Evolutionary conservation across 2,888 invertebrate species (phyloP), one percentile per base, ranked within the genome.

Genomic region (Drosophila diplacantha): DNA sequence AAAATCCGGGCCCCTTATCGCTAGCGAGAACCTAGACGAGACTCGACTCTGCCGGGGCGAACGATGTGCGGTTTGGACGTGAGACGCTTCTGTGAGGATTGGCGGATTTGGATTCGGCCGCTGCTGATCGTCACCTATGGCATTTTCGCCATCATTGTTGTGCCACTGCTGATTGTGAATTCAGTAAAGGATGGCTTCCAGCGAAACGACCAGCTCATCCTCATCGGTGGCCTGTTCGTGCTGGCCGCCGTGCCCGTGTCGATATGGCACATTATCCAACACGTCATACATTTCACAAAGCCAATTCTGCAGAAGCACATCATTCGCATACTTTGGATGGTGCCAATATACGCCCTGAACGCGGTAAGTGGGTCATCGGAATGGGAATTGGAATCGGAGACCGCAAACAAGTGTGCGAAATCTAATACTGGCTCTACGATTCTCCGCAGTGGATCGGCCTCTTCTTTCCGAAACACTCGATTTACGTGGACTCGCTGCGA

Each of bases 311-410:
- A 98, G 85, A 96, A 96, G 89, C 95, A 97, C 89, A 96, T 98
- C 68, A 96, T 98, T 75, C 93, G 97, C 93, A 95, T 98, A 87
- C 87, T 98, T 75, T 97, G 97, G 97, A 98, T 98, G 98, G 97
- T 98, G 54, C 98, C 98, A 66, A 97, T 98, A 81, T 98, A 98
- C 90, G 96, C 97, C 38, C 89, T 96, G 9, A 97, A 98, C 92
- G 96, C 97, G 73, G 95, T 95, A 91, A 92, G 93, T 91, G 82
- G 69, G 78, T 61, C 78, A 74, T 24, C 58, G 51, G 60, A 41
- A 52, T 34, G 39, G 34, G 61, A 41, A 41, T 41, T 9, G 41
- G n/a, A 24, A 41, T 24, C 11, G 24, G 26, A 41, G 24, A 41
- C 51, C 46, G 35, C 38, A 57, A 44, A 34, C 59, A 58, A 16